Evolutionary conservation across 2,888 invertebrate species (phyloP).

Genomic region (Sylvicola fuscatus): DNA sequence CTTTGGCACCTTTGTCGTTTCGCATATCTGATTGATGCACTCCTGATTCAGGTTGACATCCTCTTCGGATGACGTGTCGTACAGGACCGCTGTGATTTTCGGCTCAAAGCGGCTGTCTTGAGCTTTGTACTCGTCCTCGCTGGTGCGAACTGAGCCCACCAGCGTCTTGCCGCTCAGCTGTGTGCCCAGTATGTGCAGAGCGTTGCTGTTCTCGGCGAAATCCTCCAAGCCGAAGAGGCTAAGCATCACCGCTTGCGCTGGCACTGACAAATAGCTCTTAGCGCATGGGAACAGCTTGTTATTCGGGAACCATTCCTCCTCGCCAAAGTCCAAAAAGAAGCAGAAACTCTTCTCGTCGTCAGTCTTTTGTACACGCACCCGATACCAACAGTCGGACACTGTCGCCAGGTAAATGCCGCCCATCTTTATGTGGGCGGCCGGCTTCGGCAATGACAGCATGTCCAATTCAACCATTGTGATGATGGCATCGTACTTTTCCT

Average conservation of each 20-base stretch:
- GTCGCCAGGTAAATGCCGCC: slow-evolving; percentile 21
- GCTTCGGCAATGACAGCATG: slow-evolving; percentile 12
- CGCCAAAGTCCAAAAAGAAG: slow-evolving; percentile 58
- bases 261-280: slow-evolving; percentile 38
- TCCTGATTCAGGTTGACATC: slow-evolving; percentile 43
- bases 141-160: slow-evolving; percentile 32
- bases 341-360: slow-evolving; percentile 29
- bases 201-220: slow-evolving; percentile 25
- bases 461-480: slow-evolving; percentile 29
- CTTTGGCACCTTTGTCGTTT: slow-evolving; percentile 18
- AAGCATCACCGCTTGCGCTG: slow-evolving; percentile 53
- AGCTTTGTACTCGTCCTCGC: slow-evolving; percentile 14
- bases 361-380: slow-evolving; percentile 30
- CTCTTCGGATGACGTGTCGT: slow-evolving; percentile 39
- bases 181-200: slow-evolving; percentile 19
- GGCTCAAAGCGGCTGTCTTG: slow-evolving; percentile 23
- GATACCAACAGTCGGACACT: slow-evolving; percentile 33
- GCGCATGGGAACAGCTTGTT: slow-evolving; percentile 36
- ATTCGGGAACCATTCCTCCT: slow-evolving; percentile 34
- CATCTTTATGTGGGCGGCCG: slow-evolving; percentile 4
- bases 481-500: slow-evolving; percentile 30
- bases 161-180: slow-evolving; percentile 32
- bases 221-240: slow-evolving; percentile 51
- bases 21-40: slow-evolving; percentile 31
- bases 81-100: slow-evolving; percentile 35